Conservation (phyloP, 2,888 invertebrate species). For the Metacarcinus magister region DNA sequence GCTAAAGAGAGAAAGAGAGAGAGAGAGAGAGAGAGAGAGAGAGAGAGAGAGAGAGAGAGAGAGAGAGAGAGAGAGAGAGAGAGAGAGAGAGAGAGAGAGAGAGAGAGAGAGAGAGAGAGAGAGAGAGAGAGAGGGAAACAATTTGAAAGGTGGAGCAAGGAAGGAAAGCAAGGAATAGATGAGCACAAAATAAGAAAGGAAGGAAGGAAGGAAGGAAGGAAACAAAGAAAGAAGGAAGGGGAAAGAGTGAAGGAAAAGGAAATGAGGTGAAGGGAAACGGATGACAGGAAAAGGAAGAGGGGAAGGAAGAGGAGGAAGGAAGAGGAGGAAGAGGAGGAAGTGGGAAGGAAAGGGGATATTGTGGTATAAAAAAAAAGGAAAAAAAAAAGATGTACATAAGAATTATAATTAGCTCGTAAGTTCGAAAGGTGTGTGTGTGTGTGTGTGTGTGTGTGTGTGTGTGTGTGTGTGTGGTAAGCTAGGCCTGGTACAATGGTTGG, state of each 20-base stretch:
- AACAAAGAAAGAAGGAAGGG: too few species aligned
- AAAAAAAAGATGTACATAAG: background rate
- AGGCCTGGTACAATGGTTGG: background rate
- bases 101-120: background rate
- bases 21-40: background rate
- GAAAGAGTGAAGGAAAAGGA: background rate
- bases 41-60: background rate
- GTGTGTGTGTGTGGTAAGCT: slow-evolving; percentile 27
- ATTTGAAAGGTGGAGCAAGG: too few species aligned
- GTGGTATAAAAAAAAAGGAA: background rate
- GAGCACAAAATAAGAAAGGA: background rate
- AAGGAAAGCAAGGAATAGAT: too few species aligned
- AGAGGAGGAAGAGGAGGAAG: background rate
- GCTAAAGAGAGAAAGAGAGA: background rate
- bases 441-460: background rate
- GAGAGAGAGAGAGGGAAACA: too few species aligned
- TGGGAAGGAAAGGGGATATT: background rate
- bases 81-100: too few species aligned
- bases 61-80: too few species aligned
- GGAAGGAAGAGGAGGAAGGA: background rate
- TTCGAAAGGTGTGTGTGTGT: background rate
- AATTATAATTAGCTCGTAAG: background rate
- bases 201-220: too few species aligned
- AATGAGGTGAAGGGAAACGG: background rate
- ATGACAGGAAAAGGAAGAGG: background rate